Evolutionary conservation across 2,113 vertebrate genomes (phyloP), one percentile per base, ranked within the genome.

Genomic region (Panthera uncia): DNA sequence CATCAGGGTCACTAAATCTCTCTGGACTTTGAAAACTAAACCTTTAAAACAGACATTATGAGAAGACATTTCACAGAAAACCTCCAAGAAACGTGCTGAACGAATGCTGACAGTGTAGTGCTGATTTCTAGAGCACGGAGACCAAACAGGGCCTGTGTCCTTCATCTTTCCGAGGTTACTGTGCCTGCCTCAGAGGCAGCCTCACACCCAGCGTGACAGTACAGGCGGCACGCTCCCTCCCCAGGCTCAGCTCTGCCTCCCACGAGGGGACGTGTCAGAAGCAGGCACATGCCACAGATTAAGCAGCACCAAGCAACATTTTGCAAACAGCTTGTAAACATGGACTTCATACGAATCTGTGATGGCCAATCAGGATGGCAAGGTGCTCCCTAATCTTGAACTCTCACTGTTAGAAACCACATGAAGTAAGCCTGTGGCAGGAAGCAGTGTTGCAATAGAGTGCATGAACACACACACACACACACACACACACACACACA

Each of bases 241-340:
- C 79, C 33, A 7, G 5, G 81, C 80, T 76, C 73, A 50, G 95
- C 41, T 61, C 84, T 45, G 79, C 89, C 91, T 91, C 89, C 81
- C 91, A 90, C 96, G 79, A 52, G 83, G 61, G 94, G 63, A 76
- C 2, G 7, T 0, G 0, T 71, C 4, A 83, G 78, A 69, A 55
- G 89, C 63, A 66, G 79, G 76, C 93, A 78, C 71, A 81, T 76
- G 91, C 78, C 91, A 90, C 66, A 92, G 95, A 96, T 29, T 21
- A 95, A 84, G 92, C 91, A 89, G 97, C 96, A 90, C 96, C 84
- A 93, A 91, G 97, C 98, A 98, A 97, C 97, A 94, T 73, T 92
- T 38, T 12, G 25, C 89, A 92, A 98, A 98, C 97, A 97, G 92
- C 86, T 86, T 61, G 69, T 96, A 98, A 97, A 98, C 94, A 97